phyloP scores from a whole-genome alignment of 1,140 invertebrate species.

The Rhynchophorus ferrugineus region DNA sequence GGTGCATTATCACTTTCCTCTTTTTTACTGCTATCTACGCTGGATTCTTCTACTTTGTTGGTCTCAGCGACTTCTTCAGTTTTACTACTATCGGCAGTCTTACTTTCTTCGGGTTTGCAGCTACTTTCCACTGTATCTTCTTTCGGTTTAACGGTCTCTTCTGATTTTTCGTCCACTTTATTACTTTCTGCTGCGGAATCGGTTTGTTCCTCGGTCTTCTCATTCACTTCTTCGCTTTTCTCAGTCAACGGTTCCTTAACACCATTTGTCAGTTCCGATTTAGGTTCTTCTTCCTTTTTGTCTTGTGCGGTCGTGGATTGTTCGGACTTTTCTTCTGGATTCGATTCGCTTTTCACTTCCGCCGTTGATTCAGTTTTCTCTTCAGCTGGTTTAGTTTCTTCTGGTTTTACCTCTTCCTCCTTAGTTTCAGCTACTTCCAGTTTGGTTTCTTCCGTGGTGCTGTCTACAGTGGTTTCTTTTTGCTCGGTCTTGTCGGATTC shows the following conservation, averaged over 20 bases:
- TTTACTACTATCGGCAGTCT: not conserved
- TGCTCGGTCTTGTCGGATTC: not conserved
- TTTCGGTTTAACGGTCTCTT: not conserved
- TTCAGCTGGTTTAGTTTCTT: not conserved
- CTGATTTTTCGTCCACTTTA: not conserved
- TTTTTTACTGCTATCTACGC: conserved; percentile 1
- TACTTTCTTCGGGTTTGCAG: not conserved
- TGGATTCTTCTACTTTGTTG: not conserved
- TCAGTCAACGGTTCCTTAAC: not conserved
- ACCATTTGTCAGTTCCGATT: conserved; percentile 1
- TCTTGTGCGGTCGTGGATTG: not conserved
- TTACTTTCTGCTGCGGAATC: not conserved
- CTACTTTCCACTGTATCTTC: conserved; percentile 1
- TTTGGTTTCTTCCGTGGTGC: not conserved
- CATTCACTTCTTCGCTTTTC: not conserved
- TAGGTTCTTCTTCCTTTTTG: conserved; percentile 6
- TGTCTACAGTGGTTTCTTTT: not conserved
- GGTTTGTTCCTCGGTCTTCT: not conserved
- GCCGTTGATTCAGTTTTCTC: not conserved
- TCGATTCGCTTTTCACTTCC: not conserved
- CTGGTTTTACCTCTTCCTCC: not conserved
- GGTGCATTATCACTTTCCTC: too few species aligned
- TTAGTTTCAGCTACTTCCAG: not conserved
- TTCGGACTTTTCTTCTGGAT: not conserved
- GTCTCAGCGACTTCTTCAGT: too few species aligned